phyloP scores from a whole-genome alignment of 2,888 invertebrate species.

The Creontiades dilutus region DNA sequence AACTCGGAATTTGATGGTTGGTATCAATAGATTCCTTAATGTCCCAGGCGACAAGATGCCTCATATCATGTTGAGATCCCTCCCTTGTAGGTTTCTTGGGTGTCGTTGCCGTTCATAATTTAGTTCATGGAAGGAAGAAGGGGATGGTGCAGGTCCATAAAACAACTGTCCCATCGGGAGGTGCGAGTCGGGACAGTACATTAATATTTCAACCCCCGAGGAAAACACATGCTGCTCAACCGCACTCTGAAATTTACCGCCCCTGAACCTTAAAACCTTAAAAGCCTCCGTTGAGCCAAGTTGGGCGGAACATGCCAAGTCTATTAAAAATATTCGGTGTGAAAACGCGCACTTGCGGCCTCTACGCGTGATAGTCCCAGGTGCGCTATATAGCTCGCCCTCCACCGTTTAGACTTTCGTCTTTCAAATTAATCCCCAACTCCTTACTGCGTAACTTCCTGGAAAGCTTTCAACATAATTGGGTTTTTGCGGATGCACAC shows the following conservation, averaged over 20 bases:
- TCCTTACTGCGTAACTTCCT: slow-evolving; percentile 19
- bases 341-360: slow-evolving; percentile 38
- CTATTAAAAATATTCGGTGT: slow-evolving; percentile 64
- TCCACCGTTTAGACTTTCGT: neutral
- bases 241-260: slow-evolving; percentile 55
- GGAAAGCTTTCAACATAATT: slow-evolving; percentile 56
- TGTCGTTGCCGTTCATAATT: slow-evolving; percentile 48
- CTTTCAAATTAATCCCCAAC: slow-evolving; percentile 61
- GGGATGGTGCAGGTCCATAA: slow-evolving; percentile 50
- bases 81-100: neutral
- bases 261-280: slow-evolving; percentile 18
- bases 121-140: neutral
- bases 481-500: neutral
- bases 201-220: slow-evolving; percentile 58
- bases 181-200: slow-evolving; percentile 45
- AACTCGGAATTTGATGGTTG: too few relatives aligned
- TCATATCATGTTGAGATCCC: too few relatives aligned
- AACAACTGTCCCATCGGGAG: slow-evolving; percentile 58
- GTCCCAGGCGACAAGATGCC: too few relatives aligned
- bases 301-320: slow-evolving; percentile 41
- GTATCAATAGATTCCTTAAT: too few relatives aligned
- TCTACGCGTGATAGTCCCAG: slow-evolving; percentile 50
- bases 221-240: slow-evolving; percentile 56
- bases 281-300: slow-evolving; percentile 19
- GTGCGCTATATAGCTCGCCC: neutral